Conservation (phyloP, 92 coral and sea anemone genomes). For the Umimayanthus kanabou region DNA sequence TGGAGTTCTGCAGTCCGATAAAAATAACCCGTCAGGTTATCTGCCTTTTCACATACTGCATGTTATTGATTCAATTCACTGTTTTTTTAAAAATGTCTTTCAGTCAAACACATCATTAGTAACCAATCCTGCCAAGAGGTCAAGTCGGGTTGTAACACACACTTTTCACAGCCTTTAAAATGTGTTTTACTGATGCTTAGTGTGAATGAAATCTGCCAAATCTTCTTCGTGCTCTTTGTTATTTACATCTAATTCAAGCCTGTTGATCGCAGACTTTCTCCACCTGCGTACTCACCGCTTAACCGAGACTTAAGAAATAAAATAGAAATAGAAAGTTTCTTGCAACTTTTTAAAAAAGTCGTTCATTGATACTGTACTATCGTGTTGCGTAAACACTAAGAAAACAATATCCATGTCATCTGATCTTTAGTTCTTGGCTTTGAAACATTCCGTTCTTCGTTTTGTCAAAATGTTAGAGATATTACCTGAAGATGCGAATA, state of each 20-base stretch:
- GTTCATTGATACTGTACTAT: no score
- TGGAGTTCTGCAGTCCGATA: neutral
- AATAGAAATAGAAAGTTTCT: no score
- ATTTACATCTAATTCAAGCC: neutral
- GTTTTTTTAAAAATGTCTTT: constrained; percentile 12
- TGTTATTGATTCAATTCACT: neutral
- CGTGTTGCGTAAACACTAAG: no score
- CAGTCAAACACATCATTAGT: constrained; percentile 23
- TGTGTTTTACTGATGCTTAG: constrained; percentile 30
- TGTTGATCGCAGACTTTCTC: neutral
- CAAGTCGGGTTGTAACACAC: constrained; percentile 5
- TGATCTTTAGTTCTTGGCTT: no score
- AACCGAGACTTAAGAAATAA: no score
- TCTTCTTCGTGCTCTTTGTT: neutral
- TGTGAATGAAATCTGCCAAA: constrained; percentile 26
- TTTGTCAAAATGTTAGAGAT: no score
- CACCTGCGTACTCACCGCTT: neutral
- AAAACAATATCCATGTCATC: no score
- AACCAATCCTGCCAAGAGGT: constrained; percentile 19
- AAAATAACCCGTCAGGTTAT: constrained; percentile 19
- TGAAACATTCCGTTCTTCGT: no score
- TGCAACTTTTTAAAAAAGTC: no score
- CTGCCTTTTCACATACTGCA: constrained; percentile 21
- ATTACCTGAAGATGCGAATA: no score
- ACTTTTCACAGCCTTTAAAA: neutral